A percentile compares a stretch with the other conserved stretches of the same genome.
phyloP scores from a whole-genome alignment of 2,888 invertebrate species.

The Hyposoter didymator region DNA sequence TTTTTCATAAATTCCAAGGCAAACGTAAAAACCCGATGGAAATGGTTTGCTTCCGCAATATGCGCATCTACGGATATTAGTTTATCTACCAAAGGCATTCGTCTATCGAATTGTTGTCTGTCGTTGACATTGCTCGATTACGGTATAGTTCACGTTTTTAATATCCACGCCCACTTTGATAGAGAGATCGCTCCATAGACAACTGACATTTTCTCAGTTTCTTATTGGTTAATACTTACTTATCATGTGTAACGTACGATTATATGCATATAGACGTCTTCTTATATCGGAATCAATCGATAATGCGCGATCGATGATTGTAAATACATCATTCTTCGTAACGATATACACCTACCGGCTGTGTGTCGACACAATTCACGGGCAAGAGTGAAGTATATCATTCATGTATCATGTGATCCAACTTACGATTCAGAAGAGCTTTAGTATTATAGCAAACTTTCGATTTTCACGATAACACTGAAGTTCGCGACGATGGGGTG shows the following conservation, averaged over 20 bases:
- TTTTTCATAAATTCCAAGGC: neutral
- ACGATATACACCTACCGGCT: constrained; percentile 27
- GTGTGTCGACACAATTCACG: constrained; percentile 13
- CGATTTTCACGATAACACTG: too few species aligned
- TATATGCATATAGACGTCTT: constrained; percentile 14
- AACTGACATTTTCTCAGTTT: constrained; percentile 38
- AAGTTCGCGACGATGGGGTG: neutral
- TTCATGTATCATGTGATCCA: neutral
- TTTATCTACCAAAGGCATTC: constrained; percentile 1
- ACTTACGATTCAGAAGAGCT: neutral
- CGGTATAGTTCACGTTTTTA: too few species aligned
- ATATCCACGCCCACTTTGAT: neutral
- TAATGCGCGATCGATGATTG: constrained; percentile 56
- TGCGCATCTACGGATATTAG: neutral
- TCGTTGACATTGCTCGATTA: neutral
- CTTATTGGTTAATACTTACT: constrained; percentile 54
- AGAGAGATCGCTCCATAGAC: constrained; percentile 11
- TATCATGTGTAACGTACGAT: neutral
- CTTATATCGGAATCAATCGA: constrained; percentile 11
- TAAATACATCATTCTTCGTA: constrained; percentile 55
- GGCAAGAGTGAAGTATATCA: constrained; percentile 13
- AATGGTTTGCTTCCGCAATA: neutral
- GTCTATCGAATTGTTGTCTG: constrained; percentile 41
- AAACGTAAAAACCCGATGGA: constrained; percentile 19
- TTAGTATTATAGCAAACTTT: neutral